These are phyloP conservation scores for Xenentodon cancila DNA, from an alignment of 2,797 vertebrate species.

Conservation along the genomic window DNA sequence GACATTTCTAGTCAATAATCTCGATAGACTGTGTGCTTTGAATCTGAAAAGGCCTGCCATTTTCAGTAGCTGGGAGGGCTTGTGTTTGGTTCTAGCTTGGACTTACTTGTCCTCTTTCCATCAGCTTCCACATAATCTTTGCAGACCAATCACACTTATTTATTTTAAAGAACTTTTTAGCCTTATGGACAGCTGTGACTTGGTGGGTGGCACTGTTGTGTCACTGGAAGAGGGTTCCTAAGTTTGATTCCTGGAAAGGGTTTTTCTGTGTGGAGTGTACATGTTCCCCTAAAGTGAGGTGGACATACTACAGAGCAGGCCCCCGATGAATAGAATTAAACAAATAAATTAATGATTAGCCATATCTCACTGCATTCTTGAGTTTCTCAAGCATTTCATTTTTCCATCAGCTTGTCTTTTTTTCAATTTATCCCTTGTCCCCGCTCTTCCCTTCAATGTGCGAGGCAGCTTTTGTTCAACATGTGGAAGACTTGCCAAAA, in stretches of 20 bases:
- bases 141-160: no score
- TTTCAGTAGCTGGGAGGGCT: constrained; percentile 42
- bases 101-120: constrained; percentile 17
- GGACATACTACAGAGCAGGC: no score
- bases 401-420: constrained; percentile 21
- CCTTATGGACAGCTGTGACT: no score
- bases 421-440: background rate
- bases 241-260: no score
- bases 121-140: constrained; percentile 21
- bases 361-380: constrained; percentile 38
- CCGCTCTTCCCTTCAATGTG: constrained; percentile 17
- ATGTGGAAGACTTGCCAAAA: constrained; percentile 53
- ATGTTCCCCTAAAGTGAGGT: no score
- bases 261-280: no score
- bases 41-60: constrained; percentile 66
- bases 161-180: no score
- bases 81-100: constrained; percentile 24
- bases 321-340: no score
- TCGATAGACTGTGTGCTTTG: constrained; percentile 66
- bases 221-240: no score
- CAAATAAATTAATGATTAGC: background rate
- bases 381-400: constrained; percentile 36
- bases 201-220: no score
- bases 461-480: constrained; percentile 56
- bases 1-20: constrained; percentile 80